phyloP scores from a whole-genome alignment of 37 sponge, comb jelly and placozoan genomes.

The Mnemiopsis leidyi region DNA sequence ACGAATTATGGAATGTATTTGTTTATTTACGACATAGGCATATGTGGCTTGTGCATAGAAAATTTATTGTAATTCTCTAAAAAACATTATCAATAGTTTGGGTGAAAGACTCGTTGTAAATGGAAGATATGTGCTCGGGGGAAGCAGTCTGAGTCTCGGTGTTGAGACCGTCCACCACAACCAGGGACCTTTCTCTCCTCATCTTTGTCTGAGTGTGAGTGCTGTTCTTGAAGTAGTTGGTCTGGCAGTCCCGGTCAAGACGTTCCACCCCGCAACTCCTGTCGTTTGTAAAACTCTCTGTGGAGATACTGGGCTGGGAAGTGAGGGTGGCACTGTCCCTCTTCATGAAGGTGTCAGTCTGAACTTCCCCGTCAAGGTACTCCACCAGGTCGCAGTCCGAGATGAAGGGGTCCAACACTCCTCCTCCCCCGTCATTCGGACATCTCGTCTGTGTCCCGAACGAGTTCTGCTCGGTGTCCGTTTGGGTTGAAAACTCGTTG shows the following conservation, averaged over 20 bases:
- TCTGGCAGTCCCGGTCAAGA: conserved; percentile 50
- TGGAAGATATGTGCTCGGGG: neutral
- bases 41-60: no score
- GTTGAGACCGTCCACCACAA: conserved; percentile 50
- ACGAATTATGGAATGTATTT: no score
- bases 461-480: conserved; percentile 59
- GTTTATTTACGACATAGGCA: no score
- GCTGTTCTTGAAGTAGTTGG: conserved; percentile 38
- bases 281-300: neutral
- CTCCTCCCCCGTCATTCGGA: neutral
- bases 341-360: neutral
- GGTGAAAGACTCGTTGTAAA: conserved; percentile 51
- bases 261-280: conserved; percentile 13
- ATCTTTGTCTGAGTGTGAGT: conserved; percentile 61
- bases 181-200: conserved; percentile 31
- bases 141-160: conserved; percentile 22
- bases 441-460: conserved; percentile 61
- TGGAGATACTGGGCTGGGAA: neutral
- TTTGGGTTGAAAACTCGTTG: conserved; percentile 52
- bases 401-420: conserved; percentile 9
- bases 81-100: conserved; percentile 44
- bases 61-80: no score
- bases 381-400: conserved; percentile 31
- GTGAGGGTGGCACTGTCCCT: conserved; percentile 3
- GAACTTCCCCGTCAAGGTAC: conserved; percentile 59